These are phyloP conservation scores for Caenorhabditis sinica DNA, from an alignment of 2,888 invertebrate species.

Conservation along the genomic window DNA sequence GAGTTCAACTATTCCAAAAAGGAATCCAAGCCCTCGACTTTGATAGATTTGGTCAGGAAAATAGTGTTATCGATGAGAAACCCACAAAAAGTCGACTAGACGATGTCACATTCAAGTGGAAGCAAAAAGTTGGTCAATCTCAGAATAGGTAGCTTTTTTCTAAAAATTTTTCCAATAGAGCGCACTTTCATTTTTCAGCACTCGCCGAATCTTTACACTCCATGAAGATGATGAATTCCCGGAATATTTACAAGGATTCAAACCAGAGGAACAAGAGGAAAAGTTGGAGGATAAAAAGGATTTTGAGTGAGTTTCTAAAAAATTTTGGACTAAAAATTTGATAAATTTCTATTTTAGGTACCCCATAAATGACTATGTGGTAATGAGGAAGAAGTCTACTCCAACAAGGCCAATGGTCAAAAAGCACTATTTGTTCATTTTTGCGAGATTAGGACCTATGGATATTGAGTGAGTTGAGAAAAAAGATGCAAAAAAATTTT, in stretches of 20 bases:
- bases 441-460: slow-evolving; percentile 51
- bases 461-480: slow-evolving; percentile 38
- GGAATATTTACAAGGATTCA: slow-evolving; percentile 15
- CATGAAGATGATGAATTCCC: slow-evolving; percentile 44
- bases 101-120: slow-evolving; percentile 54
- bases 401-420: slow-evolving; percentile 3
- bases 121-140: slow-evolving; percentile 33
- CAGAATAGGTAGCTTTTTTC: slow-evolving; percentile 29
- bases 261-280: slow-evolving; percentile 8
- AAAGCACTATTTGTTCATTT: slow-evolving; percentile 38
- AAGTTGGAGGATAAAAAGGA: slow-evolving; percentile 5
- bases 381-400: slow-evolving; percentile 9
- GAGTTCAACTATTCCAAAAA: slow-evolving; percentile 58
- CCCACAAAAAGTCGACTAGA: slow-evolving; percentile 48
- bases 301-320: not conserved
- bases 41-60: slow-evolving; percentile 44
- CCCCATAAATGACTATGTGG: slow-evolving; percentile 29
- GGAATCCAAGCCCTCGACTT: slow-evolving; percentile 56
- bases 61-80: slow-evolving; percentile 23
- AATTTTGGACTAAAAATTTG: not conserved
- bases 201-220: slow-evolving; percentile 51
- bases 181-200: slow-evolving; percentile 25
- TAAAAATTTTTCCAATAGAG: not conserved
- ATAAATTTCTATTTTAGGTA: not conserved
- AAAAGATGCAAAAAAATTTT: slow-evolving; percentile 1